These are phyloP conservation scores for Cantharis nigra DNA, from an alignment of 2,888 invertebrate species.

Conservation along the genomic window DNA sequence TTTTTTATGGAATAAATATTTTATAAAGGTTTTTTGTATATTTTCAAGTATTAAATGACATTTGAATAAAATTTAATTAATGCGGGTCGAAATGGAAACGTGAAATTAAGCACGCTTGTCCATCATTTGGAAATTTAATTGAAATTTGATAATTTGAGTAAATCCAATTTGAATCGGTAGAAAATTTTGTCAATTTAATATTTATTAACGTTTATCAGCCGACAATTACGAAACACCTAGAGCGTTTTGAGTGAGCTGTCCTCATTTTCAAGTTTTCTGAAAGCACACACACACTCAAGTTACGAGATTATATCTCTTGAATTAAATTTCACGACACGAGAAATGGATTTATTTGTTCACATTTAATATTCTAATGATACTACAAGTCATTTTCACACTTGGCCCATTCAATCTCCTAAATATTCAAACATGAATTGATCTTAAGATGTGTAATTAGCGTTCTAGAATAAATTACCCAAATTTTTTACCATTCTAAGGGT, in stretches of 20 bases:
- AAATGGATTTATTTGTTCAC: not conserved
- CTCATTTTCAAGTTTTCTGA: conserved; percentile 6
- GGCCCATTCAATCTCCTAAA: not conserved
- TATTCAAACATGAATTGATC: not conserved
- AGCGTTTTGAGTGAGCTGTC: conserved; percentile 8
- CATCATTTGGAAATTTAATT: not conserved
- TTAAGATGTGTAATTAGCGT: not conserved
- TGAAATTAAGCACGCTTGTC: not conserved
- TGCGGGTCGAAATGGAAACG: not conserved
- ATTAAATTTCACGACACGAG: conserved; percentile 10
- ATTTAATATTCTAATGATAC: conserved; percentile 2
- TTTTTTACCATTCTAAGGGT: not conserved
- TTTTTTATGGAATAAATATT: too few species aligned
- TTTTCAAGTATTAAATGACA: not conserved
- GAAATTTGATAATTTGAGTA: not conserved
- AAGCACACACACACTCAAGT: conserved; percentile 1
- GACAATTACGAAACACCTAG: conserved; percentile 4
- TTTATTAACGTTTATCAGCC: not conserved
- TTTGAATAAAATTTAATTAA: not conserved
- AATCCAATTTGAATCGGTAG: not conserved
- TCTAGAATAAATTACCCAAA: not conserved
- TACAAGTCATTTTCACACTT: not conserved
- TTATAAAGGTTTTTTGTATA: not conserved
- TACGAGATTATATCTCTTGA: conserved; percentile 15
- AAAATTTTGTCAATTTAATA: not conserved